These are phyloP conservation scores for Megalurothrips usitatus DNA, from an alignment of 2,888 invertebrate species.

Conservation along the genomic window DNA sequence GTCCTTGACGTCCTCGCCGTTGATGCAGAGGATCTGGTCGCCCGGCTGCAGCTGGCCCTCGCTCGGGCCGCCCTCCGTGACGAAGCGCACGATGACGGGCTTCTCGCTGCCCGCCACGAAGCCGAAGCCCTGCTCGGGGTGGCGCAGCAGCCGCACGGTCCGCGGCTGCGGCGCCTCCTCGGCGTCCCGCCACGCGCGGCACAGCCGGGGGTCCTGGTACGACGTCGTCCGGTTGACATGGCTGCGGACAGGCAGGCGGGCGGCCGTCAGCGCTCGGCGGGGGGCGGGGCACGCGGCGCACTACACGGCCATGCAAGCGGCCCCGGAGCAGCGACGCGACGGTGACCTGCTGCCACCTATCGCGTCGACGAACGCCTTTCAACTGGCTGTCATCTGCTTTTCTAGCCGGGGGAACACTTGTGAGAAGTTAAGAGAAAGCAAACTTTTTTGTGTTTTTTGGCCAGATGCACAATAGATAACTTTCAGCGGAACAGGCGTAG, in stretches of 20 bases:
- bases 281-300: neutral
- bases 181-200: constrained; percentile 42
- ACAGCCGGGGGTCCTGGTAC: constrained; percentile 73
- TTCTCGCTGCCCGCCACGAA: constrained; percentile 94
- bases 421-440: no score
- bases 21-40: constrained; percentile 85
- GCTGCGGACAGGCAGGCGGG: constrained; percentile 47
- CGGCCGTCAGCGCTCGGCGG: neutral
- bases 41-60: constrained; percentile 85
- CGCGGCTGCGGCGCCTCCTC: constrained; percentile 77
- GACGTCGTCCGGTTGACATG: constrained; percentile 86
- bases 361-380: no score
- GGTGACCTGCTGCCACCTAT: no score
- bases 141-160: constrained; percentile 67
- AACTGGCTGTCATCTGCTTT: no score
- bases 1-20: constrained; percentile 82
- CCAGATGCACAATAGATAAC: neutral
- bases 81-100: constrained; percentile 86
- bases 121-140: constrained; percentile 81
- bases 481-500: neutral
- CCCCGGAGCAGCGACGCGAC: no score
- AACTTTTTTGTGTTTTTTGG: neutral
- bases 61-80: constrained; percentile 86
- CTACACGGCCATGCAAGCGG: no score
- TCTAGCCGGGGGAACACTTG: no score